A percentile compares a stretch with the other conserved stretches of the same genome.
These are phyloP conservation scores for Strix occidentalis DNA, from an alignment of 2,797 vertebrate species.

Conservation along the genomic window DNA sequence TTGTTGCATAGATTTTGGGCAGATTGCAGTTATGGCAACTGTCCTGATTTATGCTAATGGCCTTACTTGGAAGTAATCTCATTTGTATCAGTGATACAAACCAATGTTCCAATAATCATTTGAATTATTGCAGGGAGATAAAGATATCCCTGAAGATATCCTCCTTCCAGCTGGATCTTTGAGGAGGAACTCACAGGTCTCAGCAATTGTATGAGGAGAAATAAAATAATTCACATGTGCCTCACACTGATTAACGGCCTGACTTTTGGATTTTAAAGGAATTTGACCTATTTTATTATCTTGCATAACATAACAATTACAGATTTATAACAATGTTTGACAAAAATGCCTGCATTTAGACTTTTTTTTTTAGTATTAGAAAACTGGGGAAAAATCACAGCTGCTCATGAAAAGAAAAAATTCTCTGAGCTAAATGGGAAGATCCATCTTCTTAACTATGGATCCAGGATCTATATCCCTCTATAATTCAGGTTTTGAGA, in stretches of 20 bases:
- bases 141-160: background rate
- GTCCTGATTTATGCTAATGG: background rate
- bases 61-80: background rate
- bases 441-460: background rate
- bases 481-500: background rate
- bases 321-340: background rate
- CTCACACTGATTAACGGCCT: background rate
- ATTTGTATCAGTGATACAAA: background rate
- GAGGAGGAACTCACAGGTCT: background rate
- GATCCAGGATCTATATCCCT: background rate
- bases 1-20: background rate
- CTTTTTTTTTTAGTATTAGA: background rate
- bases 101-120: background rate
- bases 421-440: background rate
- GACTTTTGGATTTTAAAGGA: background rate
- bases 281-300: background rate
- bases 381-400: background rate
- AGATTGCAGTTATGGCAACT: background rate
- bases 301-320: background rate
- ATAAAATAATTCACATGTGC: background rate
- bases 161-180: background rate
- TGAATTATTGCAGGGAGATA: slow-evolving; percentile 7
- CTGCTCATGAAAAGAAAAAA: background rate
- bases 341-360: background rate
- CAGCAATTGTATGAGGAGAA: background rate